These are phyloP conservation scores for Mormyrus hasselquistii DNA, from an alignment of 2,797 vertebrate species.

Conservation along the genomic window DNA sequence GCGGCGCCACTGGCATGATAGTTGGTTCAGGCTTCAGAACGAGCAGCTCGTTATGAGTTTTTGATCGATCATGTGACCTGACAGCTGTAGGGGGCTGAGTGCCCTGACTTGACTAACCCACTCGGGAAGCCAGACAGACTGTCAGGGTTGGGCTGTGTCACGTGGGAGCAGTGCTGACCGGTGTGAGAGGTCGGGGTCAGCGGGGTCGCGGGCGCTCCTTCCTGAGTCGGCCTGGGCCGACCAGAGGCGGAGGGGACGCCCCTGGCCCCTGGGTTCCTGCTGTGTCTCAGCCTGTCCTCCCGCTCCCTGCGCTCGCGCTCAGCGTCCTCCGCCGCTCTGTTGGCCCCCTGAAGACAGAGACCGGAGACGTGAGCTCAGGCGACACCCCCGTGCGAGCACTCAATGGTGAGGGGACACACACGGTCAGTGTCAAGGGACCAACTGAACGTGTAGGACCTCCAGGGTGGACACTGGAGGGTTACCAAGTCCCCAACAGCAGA, in stretches of 20 bases:
- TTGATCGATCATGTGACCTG: background rate
- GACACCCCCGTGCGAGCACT: background rate
- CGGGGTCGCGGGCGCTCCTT: conserved; percentile 74
- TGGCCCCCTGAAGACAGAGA: conserved; percentile 70
- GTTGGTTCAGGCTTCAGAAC: background rate
- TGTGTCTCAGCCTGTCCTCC: conserved; percentile 80
- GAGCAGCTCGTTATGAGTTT: background rate
- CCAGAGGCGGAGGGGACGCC: conserved; percentile 82
- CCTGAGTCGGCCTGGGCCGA: conserved; percentile 76
- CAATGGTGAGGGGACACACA: background rate
- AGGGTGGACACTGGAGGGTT: background rate
- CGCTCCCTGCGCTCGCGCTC: conserved; percentile 83
- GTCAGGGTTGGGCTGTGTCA: background rate
- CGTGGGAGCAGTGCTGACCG: conserved; percentile 47
- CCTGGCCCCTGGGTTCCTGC: conserved; percentile 75
- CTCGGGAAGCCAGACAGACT: background rate
- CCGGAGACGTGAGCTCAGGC: background rate
- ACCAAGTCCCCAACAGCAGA: background rate
- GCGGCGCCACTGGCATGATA: background rate
- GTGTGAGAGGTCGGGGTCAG: conserved; percentile 90
- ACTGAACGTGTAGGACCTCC: background rate
- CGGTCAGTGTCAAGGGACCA: background rate
- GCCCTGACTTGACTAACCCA: background rate
- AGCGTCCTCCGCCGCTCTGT: conserved; percentile 80
- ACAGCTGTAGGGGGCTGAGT: background rate